Evolutionary conservation across 2,888 invertebrate species (phyloP).

Genomic region (Eupithecia inturbata): DNA sequence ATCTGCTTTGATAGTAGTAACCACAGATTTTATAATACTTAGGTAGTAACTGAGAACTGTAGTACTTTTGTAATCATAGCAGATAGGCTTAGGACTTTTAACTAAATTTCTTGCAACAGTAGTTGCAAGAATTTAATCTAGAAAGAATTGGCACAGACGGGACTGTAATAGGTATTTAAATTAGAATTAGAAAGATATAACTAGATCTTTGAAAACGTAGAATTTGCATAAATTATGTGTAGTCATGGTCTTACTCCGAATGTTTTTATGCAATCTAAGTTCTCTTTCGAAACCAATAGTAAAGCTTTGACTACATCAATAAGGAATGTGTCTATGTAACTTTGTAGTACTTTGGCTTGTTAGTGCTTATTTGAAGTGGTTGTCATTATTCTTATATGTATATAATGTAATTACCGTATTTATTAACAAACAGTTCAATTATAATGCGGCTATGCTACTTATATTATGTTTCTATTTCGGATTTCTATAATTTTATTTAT

Average conservation of each 20-base stretch:
- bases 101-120: no score
- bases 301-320: neutral
- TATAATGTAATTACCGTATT: neutral
- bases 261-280: neutral
- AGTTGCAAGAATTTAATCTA: neutral
- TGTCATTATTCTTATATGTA: slow-evolving; percentile 4
- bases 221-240: neutral
- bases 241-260: neutral
- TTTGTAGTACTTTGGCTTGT: neutral
- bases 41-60: no score
- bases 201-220: neutral
- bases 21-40: no score
- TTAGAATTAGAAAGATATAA: neutral
- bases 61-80: no score
- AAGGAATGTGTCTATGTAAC: neutral
- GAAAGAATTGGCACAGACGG: neutral
- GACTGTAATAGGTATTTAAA: neutral
- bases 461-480: no score
- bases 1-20: neutral
- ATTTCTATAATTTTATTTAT: no score
- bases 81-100: no score
- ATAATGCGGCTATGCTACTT: no score
- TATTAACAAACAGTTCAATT: no score
- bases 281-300: neutral
- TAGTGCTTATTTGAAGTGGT: slow-evolving; percentile 12